A percentile compares a stretch with the other conserved stretches of the same genome.
Evolutionary conservation across 2,113 vertebrate species (phyloP).

Genomic region (Marmota flaviventris): DNA sequence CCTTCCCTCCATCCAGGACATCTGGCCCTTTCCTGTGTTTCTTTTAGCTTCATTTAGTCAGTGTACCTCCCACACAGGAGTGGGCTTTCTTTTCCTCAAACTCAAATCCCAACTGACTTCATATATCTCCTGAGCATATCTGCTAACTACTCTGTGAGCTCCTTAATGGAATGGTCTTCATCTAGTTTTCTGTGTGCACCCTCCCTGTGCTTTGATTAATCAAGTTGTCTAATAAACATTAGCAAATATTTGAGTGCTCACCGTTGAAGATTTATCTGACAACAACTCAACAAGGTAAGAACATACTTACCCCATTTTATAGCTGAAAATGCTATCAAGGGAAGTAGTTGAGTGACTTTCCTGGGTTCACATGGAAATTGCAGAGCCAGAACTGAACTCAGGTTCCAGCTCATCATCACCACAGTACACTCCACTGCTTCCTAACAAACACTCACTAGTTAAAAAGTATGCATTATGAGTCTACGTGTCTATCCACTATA

Average conservation of each 20-base stretch:
- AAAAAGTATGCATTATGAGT: not conserved
- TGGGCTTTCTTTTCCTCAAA: not conserved
- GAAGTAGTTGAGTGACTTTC: not conserved
- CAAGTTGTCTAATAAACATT: not conserved
- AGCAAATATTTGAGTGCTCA: slow-evolving; percentile 33
- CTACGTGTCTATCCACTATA: not conserved
- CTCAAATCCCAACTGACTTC: not conserved
- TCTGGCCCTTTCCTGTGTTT: not conserved
- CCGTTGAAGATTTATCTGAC: not conserved
- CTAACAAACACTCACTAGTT: not conserved
- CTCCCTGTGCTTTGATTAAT: not conserved
- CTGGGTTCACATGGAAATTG: not conserved
- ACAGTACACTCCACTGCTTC: not conserved
- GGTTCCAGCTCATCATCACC: not conserved
- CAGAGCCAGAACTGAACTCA: not conserved
- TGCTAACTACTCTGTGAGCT: not conserved
- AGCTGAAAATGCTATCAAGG: not conserved
- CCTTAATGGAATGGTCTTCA: not conserved
- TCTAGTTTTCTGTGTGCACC: not conserved
- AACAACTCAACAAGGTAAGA: not conserved
- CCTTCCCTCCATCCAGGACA: not conserved
- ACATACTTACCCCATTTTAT: slow-evolving; percentile 2
- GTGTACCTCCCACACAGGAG: not conserved
- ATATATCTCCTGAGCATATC: not conserved
- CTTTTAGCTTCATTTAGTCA: not conserved